Percentiles rank a stretch among this genome's conserved stretches.
Conservation (phyloP, 2,113 vertebrate species). For the Gambusia holbrooki region DNA sequence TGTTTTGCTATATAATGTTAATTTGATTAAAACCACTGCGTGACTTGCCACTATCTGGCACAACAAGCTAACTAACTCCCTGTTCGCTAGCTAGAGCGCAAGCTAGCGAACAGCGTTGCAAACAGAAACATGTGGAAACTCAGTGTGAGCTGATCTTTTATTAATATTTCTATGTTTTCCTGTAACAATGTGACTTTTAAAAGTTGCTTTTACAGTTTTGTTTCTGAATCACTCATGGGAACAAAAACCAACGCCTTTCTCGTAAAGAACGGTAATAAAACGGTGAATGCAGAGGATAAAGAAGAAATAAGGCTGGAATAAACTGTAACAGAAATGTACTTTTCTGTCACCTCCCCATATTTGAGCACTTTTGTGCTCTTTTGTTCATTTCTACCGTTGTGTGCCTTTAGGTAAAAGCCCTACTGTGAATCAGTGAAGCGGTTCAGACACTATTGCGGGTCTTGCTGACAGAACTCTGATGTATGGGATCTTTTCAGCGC, state of each 20-base stretch:
- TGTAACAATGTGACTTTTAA: background rate
- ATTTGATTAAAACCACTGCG: too few relatives aligned
- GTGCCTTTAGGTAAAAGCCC: constrained; percentile 42
- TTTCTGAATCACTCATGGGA: background rate
- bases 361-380: constrained; percentile 4
- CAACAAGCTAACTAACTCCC: too few relatives aligned
- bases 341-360: constrained; percentile 1
- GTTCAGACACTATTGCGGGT: constrained; percentile 38
- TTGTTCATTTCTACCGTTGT: constrained; percentile 17
- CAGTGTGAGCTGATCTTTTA: too few relatives aligned
- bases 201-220: background rate
- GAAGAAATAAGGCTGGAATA: background rate
- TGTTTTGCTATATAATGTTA: too few relatives aligned
- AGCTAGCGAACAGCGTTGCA: too few relatives aligned
- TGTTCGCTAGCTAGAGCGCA: too few relatives aligned
- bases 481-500: constrained; percentile 54
- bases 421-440: constrained; percentile 71
- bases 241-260: background rate
- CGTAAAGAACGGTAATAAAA: constrained; percentile 8
- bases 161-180: background rate
- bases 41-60: too few relatives aligned
- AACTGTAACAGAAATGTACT: constrained; percentile 7
- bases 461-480: constrained; percentile 69
- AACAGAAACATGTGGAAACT: too few relatives aligned
- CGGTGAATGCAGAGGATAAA: background rate